Evolutionary conservation across 2,113 vertebrate species (phyloP), one percentile per base, ranked within the genome.

Genomic region (Epinephelus moara): DNA sequence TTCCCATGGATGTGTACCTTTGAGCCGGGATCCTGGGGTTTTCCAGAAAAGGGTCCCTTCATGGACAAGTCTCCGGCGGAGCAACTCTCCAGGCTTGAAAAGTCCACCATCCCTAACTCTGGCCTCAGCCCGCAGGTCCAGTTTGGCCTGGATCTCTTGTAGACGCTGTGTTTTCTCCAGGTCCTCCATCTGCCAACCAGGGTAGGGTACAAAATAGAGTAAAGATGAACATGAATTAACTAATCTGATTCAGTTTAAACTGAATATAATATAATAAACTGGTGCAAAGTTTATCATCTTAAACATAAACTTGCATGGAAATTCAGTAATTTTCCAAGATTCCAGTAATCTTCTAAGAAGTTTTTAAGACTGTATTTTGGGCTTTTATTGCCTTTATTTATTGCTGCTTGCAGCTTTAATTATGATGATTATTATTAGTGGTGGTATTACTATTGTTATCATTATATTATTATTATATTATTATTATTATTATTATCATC

Each of bases 1-100:
- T 15, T 63, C 15, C 52, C 18, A 63, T 23, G 3, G 1, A 12
- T 18, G 5, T 30, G 1, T 78, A 92, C 97, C 97, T 96, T 98
- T 99, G 85, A 97, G 96, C 7, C 97, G 94, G 0, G 97, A 90
- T 0, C 96, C 95, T 0, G 96, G 95, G 0, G 94, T 97, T 84
- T 98, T 98, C 97, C 97, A 98, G 10, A 97, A 96, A 81, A 99
- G 86, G 1, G 93, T 95, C 6, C 98, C 97, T 2, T 97, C 97
- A 1, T 97, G 96, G 62, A 98, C 82, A 2, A 98, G 95, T 66
- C 91, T 96, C 4, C 98, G 93, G 3, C 98, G 94, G 6, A 96
- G 91, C 12, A 98, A 69, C 88, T 99, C 97, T 1, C 96, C 96
- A 0, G 95, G 92, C 63, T 95, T 92, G 19, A 99, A 99, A 12